phyloP scores from a whole-genome alignment of 1,140 invertebrate species.

The Trichonephila clavipes region DNA sequence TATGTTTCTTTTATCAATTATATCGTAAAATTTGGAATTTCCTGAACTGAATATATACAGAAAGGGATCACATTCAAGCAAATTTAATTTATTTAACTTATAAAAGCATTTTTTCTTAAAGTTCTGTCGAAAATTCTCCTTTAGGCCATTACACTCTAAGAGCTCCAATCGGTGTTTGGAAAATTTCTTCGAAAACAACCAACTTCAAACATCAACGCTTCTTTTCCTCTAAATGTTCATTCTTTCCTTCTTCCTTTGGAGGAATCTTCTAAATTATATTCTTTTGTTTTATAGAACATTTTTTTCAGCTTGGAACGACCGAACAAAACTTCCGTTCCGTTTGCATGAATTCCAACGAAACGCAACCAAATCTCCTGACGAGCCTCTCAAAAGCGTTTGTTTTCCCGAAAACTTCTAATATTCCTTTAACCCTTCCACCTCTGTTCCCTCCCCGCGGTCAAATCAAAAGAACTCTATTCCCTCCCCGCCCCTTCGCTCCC shows the following conservation, averaged over 20 bases:
- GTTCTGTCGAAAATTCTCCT: neutral
- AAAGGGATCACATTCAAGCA: too few species aligned
- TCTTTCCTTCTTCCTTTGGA: neutral
- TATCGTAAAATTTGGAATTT: too few species aligned
- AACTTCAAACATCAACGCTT: neutral
- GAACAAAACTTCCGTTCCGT: slow-evolving; percentile 14
- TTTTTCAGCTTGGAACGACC: neutral
- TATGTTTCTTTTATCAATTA: too few species aligned
- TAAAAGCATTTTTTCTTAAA: too few species aligned
- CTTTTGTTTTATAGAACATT: neutral
- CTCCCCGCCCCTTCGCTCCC: neutral
- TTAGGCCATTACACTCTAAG: neutral
- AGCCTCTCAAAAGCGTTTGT: slow-evolving; percentile 5
- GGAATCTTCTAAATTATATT: slow-evolving; percentile 14
- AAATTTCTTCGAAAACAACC: neutral
- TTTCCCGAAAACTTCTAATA: slow-evolving; percentile 8
- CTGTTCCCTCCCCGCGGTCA: neutral
- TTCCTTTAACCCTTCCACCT: slow-evolving; percentile 9
- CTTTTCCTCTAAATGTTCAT: neutral
- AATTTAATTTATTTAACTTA: too few species aligned
- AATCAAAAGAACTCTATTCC: neutral
- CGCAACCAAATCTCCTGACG: slow-evolving; percentile 20
- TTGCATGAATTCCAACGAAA: neutral
- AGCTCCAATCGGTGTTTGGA: neutral
- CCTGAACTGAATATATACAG: too few species aligned